Percentiles rank a stretch among this genome's conserved stretches.
These are phyloP conservation scores for Teinopalpus imperialis DNA, from an alignment of 2,888 invertebrate species.

Conservation along the genomic window DNA sequence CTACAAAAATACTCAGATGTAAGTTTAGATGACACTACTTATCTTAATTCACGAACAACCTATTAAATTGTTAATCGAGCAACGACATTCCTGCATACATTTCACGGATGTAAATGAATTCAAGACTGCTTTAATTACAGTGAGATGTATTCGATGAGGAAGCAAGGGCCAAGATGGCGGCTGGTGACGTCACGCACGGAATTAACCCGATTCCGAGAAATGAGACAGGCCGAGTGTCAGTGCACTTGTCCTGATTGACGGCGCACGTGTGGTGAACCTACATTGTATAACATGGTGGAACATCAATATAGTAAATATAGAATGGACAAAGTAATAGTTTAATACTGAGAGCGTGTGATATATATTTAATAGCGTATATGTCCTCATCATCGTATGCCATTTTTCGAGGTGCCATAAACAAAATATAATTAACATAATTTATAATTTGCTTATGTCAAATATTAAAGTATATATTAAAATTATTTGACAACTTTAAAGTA, in stretches of 20 bases:
- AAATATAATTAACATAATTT: too few relatives aligned
- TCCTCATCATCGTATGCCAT: too few relatives aligned
- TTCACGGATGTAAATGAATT: slow-evolving; percentile 14
- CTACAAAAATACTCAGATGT: too few relatives aligned
- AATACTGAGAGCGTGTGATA: too few relatives aligned
- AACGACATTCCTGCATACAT: slow-evolving; percentile 13
- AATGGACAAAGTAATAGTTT: too few relatives aligned
- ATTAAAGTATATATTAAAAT: too few relatives aligned
- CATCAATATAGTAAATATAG: not conserved
- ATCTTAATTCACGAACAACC: not conserved
- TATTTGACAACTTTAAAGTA: too few relatives aligned
- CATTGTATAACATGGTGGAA: slow-evolving; percentile 1
- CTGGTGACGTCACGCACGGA: slow-evolving; percentile 68
- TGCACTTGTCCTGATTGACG: slow-evolving; percentile 67
- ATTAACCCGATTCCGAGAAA: slow-evolving; percentile 75
- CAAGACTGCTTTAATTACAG: slow-evolving; percentile 24
- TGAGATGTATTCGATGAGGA: slow-evolving; percentile 48
- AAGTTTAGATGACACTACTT: too few relatives aligned
- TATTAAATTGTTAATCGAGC: slow-evolving; percentile 7
- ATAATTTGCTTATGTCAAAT: too few relatives aligned
- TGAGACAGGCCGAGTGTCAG: slow-evolving; percentile 61
- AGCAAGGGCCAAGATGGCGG: slow-evolving; percentile 37
- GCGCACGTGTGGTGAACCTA: slow-evolving; percentile 53
- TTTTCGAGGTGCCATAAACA: too few relatives aligned
- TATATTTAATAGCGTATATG: too few relatives aligned